Conservation (phyloP, 2,888 invertebrate genomes). For the Caenorhabditis imperialis region DNA sequence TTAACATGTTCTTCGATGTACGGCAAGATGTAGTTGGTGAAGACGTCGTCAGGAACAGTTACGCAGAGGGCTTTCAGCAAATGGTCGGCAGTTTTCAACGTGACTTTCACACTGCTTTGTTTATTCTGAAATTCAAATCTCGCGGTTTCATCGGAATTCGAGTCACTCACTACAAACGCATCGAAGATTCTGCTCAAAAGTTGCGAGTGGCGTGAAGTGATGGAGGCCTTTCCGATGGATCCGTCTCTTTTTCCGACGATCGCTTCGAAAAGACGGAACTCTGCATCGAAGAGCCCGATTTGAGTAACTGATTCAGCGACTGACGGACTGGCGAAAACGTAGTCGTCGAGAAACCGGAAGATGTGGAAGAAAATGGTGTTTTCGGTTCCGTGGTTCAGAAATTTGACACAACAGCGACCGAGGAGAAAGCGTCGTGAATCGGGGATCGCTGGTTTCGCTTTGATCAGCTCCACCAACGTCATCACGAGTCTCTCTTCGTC, state of each 20-base stretch:
- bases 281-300: constrained; percentile 33
- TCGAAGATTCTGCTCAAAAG: constrained; percentile 34
- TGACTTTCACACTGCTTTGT: neutral
- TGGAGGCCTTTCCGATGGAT: constrained; percentile 8
- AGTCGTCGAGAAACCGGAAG: constrained; percentile 47
- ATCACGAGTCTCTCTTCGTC: constrained; percentile 47
- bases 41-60: constrained; percentile 16
- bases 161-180: constrained; percentile 14
- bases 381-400: constrained; percentile 26
- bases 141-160: no score
- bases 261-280: constrained; percentile 32
- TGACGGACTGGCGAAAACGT: constrained; percentile 3
- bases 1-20: constrained; percentile 32
- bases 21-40: constrained; percentile 23
- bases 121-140: constrained; percentile 8
- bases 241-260: constrained; percentile 21
- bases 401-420: constrained; percentile 33
- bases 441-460: constrained; percentile 12
- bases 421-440: constrained; percentile 20
- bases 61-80: constrained; percentile 29
- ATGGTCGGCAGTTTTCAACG: constrained; percentile 13
- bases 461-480: constrained; percentile 23
- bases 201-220: constrained; percentile 21
- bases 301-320: constrained; percentile 9
- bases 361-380: constrained; percentile 45